Conservation (phyloP, 2,888 invertebrate species). For the Dolichomitus sp. region DNA sequence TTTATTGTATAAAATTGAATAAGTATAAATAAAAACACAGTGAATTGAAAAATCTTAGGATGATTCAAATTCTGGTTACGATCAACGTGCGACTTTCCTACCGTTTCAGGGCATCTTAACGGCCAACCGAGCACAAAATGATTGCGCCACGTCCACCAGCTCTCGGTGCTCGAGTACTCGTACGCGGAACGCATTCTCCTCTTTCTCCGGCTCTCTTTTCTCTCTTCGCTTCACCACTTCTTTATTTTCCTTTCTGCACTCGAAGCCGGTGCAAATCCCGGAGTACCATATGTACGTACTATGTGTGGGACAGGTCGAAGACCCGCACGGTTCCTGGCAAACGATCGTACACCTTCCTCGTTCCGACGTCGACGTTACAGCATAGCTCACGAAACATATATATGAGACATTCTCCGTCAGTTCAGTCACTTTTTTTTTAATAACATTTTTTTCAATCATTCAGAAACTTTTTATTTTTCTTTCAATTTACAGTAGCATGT, state of each 20-base stretch:
- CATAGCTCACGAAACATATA: conserved; percentile 1
- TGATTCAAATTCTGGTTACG: background rate
- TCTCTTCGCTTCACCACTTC: background rate
- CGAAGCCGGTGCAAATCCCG: conserved; percentile 21
- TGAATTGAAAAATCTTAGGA: no score
- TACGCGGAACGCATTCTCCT: conserved; percentile 61
- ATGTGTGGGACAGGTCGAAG: conserved; percentile 66
- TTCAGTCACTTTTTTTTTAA: no score
- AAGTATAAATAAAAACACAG: no score
- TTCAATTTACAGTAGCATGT: no score
- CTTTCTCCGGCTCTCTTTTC: conserved; percentile 14
- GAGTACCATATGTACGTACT: conserved; percentile 18
- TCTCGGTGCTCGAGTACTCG: conserved; percentile 25
- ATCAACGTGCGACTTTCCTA: background rate
- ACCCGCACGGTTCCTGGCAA: conserved; percentile 53
- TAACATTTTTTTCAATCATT: background rate
- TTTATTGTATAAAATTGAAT: no score
- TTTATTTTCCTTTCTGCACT: conserved; percentile 24
- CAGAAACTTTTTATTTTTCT: no score
- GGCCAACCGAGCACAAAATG: conserved; percentile 23
- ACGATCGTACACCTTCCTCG: conserved; percentile 43
- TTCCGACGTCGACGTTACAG: conserved; percentile 11
- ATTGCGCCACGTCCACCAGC: conserved; percentile 41
- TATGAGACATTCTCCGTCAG: no score
- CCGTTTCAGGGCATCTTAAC: background rate